Evolutionary conservation across 2,113 vertebrate species (phyloP).

Genomic region (Chaenogobius annularis): DNA sequence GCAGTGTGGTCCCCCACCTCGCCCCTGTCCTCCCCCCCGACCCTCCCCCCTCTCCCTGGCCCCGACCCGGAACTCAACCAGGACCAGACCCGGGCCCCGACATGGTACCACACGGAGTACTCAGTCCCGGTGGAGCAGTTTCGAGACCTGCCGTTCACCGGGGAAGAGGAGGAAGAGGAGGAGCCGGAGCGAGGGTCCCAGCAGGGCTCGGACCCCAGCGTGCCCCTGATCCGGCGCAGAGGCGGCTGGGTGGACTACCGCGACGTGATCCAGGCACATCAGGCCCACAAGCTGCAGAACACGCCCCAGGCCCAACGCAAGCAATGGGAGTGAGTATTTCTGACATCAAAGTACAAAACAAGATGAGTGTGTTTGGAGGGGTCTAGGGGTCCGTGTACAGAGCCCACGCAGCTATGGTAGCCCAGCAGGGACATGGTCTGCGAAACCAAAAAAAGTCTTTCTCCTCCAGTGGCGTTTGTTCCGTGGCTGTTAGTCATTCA

Average conservation of each 20-base stretch:
- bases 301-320: slow-evolving; percentile 85
- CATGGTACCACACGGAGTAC: slow-evolving; percentile 77
- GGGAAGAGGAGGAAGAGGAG: slow-evolving; percentile 15
- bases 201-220: slow-evolving; percentile 49
- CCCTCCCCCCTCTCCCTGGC: slow-evolving; percentile 42
- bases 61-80: slow-evolving; percentile 62
- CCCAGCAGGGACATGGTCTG: neutral
- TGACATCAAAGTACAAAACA: neutral
- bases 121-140: slow-evolving; percentile 68
- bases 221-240: slow-evolving; percentile 72
- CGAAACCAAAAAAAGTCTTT: too few species aligned
- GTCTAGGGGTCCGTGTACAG: neutral
- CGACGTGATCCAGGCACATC: slow-evolving; percentile 86
- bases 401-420: neutral
- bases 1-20: slow-evolving; percentile 67
- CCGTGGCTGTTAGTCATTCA: too few species aligned
- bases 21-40: slow-evolving; percentile 56
- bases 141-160: slow-evolving; percentile 58
- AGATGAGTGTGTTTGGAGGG: neutral
- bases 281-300: slow-evolving; percentile 85
- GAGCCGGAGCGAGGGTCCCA: slow-evolving; percentile 51
- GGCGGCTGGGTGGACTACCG: slow-evolving; percentile 85
- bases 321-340: slow-evolving; percentile 88
- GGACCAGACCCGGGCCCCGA: slow-evolving; percentile 67
- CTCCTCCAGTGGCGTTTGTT: too few species aligned